phyloP scores from a whole-genome alignment of 2,888 invertebrate genomes.

The Psylliodes chrysocephalus region DNA sequence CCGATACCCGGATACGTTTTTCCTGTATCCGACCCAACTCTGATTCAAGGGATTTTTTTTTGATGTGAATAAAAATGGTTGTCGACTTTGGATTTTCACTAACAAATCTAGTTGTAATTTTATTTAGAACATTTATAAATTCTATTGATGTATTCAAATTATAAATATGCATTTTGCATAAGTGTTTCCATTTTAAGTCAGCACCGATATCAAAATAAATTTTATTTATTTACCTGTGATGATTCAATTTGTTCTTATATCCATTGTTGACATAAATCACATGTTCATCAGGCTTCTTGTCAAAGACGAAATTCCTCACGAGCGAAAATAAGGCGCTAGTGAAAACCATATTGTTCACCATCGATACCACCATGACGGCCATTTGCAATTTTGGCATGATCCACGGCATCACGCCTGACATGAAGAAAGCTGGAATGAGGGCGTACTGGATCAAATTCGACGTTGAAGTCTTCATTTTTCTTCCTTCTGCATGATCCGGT shows the following conservation, averaged over 20 bases:
- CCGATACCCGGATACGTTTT: too few relatives aligned
- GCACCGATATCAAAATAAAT: too few relatives aligned
- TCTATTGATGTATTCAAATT: too few relatives aligned
- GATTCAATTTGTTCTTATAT: slow-evolving; percentile 62
- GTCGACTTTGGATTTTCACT: too few relatives aligned
- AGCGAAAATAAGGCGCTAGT: slow-evolving; percentile 70
- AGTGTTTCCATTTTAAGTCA: too few relatives aligned
- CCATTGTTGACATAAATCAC: slow-evolving; percentile 70
- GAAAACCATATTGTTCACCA: slow-evolving; percentile 76
- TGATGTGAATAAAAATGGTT: too few relatives aligned
- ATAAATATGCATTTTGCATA: too few relatives aligned
- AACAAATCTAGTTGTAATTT: too few relatives aligned
- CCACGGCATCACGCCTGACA: slow-evolving; percentile 76
- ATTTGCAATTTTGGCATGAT: slow-evolving; percentile 75
- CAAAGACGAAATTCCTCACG: slow-evolving; percentile 71
- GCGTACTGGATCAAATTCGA: slow-evolving; percentile 36
- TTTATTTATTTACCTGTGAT: slow-evolving; percentile 1
- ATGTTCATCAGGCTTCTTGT: slow-evolving; percentile 66
- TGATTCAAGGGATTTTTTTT: too few relatives aligned
- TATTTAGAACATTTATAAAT: too few relatives aligned
- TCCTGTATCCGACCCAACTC: too few relatives aligned
- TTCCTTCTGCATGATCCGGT: not conserved
- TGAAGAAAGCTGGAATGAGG: slow-evolving; percentile 70
- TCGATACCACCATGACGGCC: slow-evolving; percentile 70
- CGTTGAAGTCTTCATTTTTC: slow-evolving; percentile 40